Evolutionary conservation across 2,888 invertebrate genomes (phyloP), one percentile per base, ranked within the genome.

Genomic region (Pseudococcus longispinus): DNA sequence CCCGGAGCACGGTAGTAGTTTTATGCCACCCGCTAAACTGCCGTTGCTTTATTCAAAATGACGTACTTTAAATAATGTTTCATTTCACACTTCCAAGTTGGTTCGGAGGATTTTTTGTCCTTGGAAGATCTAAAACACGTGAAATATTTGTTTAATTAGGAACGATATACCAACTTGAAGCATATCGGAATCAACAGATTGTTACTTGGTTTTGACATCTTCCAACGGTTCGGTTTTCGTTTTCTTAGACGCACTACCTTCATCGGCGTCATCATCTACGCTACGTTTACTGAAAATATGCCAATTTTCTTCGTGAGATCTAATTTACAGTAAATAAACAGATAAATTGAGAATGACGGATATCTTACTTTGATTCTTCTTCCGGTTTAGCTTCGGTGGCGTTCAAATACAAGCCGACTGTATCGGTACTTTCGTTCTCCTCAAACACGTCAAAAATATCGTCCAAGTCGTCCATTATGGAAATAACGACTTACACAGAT

Each of bases 381-480:
- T 46, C 44, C 6, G 29, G 11, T n/a, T 80, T 74, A 18, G 42
- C 77, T 80, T 80, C 86, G 20, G 46, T 46, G 44, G 44, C 46
- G 44, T 20, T 51, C 26, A 86, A 77, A 13, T 70, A 86, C 26
- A 86, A 77, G 15, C 55, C 80, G 29, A 55, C 74, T 2, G 86
- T 51, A 32, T 86, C 86, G 51, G 29, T 32, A 29, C n/a, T 60
- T 23, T 86, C 74, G 11, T 37, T 18, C 15, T 86, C 86, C 29
- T 86, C 86, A 29, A 86, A 86, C 15, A 86, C 86, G 32, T 86
- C 86, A 8, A 86, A 86, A 15, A 86, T 26, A 13, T 86, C 86
- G 80, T 86, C 86, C 13, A 86, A 42, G 32, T 55, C 60, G 15
- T 83, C 83, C 83, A 83, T 83, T 11, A 6, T 80, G 11, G 2